Percentiles rank a stretch among this genome's conserved stretches.
Evolutionary conservation across 2,888 invertebrate species (phyloP).

Genomic region (Drosophila picticornis): DNA sequence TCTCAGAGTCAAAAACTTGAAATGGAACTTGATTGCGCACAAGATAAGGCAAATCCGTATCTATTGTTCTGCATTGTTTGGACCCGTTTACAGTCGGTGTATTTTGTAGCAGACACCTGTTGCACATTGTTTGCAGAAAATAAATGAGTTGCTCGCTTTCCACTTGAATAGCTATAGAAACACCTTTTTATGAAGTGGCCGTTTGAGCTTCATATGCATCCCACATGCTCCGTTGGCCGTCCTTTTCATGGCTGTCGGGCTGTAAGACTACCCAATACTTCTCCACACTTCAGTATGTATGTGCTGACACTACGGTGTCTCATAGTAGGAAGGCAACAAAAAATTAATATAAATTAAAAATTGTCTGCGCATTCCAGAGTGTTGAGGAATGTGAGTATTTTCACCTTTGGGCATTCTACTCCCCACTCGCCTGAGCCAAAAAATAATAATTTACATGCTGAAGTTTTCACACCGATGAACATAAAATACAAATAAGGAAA

Average conservation of each 20-base stretch:
- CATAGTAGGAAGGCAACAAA: constrained; percentile 3
- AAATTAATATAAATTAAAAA: constrained; percentile 55
- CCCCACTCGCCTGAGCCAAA: constrained; percentile 43
- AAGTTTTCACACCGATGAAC: constrained; percentile 69
- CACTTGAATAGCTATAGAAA: background rate
- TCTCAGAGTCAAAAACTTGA: background rate
- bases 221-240: background rate
- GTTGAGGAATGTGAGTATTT: constrained; percentile 13
- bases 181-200: constrained; percentile 11
- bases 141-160: background rate
- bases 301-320: background rate
- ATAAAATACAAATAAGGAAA: constrained; percentile 55
- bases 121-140: constrained; percentile 1
- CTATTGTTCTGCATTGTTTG: constrained; percentile 1
- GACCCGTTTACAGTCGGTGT: background rate
- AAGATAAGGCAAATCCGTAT: background rate
- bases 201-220: constrained; percentile 7
- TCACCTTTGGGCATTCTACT: constrained; percentile 7
- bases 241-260: background rate
- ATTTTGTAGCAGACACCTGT: background rate
- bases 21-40: background rate
- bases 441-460: constrained; percentile 74
- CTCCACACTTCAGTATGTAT: background rate
- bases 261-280: background rate
- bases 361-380: constrained; percentile 36